These are phyloP conservation scores for Perizoma flavofasciatum DNA, from an alignment of 2,888 invertebrate species.

Conservation along the genomic window DNA sequence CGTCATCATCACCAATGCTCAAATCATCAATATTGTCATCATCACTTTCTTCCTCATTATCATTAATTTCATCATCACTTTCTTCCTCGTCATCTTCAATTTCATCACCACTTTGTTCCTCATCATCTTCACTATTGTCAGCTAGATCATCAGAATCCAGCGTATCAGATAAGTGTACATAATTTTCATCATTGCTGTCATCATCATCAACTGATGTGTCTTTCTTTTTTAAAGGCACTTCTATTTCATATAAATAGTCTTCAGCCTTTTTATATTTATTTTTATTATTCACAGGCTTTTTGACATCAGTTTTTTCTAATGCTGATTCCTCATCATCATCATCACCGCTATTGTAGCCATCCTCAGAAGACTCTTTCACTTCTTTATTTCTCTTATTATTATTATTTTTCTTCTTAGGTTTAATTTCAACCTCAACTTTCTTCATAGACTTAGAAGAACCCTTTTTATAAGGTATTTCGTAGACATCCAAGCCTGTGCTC, in stretches of 20 bases:
- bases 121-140: slow-evolving; percentile 51
- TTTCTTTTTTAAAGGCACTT: slow-evolving; percentile 63
- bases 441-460: slow-evolving; percentile 52
- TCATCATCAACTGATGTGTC: slow-evolving; percentile 62
- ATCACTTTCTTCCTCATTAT: slow-evolving; percentile 36
- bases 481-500: slow-evolving; percentile 64
- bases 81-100: slow-evolving; percentile 27
- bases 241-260: slow-evolving; percentile 67
- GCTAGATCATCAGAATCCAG: slow-evolving; percentile 66
- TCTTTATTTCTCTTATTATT: slow-evolving; percentile 22
- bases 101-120: slow-evolving; percentile 36
- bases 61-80: slow-evolving; percentile 12
- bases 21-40: slow-evolving; percentile 35
- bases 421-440: slow-evolving; percentile 38
- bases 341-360: slow-evolving; percentile 67
- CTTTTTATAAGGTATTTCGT: slow-evolving; percentile 72
- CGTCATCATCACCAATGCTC: slow-evolving; percentile 29
- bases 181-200: slow-evolving; percentile 69
- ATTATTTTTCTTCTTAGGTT: slow-evolving; percentile 30
- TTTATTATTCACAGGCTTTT: slow-evolving; percentile 1
- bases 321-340: slow-evolving; percentile 37
- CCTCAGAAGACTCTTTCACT: slow-evolving; percentile 68
- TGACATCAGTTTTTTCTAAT: slow-evolving; percentile 1
- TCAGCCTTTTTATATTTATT: slow-evolving; percentile 42
- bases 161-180: slow-evolving; percentile 70